Evolutionary conservation across 1,140 invertebrate species (phyloP).

Genomic region (Lucilia sericata): DNA sequence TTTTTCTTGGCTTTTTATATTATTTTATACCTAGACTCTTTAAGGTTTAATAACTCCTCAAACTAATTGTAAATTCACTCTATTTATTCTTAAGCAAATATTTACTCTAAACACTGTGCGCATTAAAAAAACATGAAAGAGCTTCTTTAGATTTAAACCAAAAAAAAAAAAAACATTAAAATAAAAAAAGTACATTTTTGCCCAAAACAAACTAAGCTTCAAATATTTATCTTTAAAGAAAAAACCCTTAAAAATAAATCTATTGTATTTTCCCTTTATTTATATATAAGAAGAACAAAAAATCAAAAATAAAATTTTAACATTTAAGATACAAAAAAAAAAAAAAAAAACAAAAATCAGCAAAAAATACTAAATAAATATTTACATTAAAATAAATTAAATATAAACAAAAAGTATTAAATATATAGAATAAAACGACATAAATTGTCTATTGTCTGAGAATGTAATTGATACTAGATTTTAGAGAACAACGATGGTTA

Average conservation of each 20-base stretch:
- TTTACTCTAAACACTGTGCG: background rate
- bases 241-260: background rate
- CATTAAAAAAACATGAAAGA: constrained; percentile 35
- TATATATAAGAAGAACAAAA: background rate
- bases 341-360: background rate
- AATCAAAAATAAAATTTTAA: constrained; percentile 18
- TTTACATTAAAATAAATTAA: background rate
- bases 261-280: background rate
- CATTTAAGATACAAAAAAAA: background rate
- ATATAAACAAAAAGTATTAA: background rate
- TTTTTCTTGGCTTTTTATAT: too few relatives aligned
- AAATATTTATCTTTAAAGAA: constrained; percentile 8
- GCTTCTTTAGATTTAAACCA: constrained; percentile 38
- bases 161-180: background rate
- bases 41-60: background rate
- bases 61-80: background rate
- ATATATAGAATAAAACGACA: too few relatives aligned
- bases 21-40: background rate
- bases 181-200: constrained; percentile 34
- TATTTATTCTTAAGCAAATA: background rate
- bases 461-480: background rate
- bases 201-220: background rate
- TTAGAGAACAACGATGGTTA: background rate
- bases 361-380: background rate
- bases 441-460: too few relatives aligned